Conservation (phyloP, 2,113 vertebrate genomes). For the Sebastes schlegelii region DNA sequence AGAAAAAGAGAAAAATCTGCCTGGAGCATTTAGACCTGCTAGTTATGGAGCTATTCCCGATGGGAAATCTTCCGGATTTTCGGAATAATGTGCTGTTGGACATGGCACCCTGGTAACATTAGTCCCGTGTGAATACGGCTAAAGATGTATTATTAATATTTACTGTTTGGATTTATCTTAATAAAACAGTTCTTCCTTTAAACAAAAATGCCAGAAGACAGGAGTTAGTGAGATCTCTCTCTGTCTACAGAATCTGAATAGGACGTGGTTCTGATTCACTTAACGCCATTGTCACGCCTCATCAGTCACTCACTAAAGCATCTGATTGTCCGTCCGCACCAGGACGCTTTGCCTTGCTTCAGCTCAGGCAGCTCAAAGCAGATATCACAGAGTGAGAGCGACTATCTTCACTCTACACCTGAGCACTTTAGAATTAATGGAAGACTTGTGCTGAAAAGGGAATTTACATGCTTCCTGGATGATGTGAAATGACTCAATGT, state of each 20-base stretch:
- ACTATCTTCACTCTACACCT: conserved; percentile 42
- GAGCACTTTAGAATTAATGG: conserved; percentile 2
- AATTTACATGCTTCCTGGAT: background rate
- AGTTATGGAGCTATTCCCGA: no score
- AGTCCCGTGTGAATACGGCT: no score
- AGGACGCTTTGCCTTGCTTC: background rate
- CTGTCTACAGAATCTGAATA: background rate
- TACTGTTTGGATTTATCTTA: background rate
- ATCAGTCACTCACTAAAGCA: conserved; percentile 25
- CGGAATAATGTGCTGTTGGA: no score
- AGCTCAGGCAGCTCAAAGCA: background rate
- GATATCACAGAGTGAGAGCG: background rate
- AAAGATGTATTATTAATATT: background rate
- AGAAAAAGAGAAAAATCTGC: no score
- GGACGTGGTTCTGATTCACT: conserved; percentile 15
- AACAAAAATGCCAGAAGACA: background rate
- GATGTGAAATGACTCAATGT: conserved; percentile 5
- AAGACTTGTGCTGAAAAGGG: background rate
- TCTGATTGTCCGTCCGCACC: background rate
- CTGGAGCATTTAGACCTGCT: no score
- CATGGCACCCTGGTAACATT: no score
- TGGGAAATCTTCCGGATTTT: no score
- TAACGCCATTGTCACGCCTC: conserved; percentile 4
- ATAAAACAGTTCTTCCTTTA: background rate
- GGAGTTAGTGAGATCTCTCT: background rate